Percentiles rank a stretch among this genome's conserved stretches.
Conservation (phyloP, 2,888 invertebrate genomes). For the Leptinotarsa haldemani region DNA sequence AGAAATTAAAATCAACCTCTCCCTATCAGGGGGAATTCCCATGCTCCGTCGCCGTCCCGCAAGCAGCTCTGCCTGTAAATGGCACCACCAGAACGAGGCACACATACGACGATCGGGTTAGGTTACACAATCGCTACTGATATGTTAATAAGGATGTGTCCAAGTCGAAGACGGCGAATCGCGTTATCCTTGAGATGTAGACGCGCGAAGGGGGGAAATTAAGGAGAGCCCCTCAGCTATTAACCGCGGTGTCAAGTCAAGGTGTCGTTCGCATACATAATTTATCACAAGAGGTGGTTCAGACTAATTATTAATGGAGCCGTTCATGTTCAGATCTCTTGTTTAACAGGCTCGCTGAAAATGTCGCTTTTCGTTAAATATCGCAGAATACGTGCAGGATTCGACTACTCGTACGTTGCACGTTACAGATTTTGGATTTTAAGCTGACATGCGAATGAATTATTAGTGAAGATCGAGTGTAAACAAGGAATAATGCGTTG, state of each 20-base stretch:
- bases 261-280: conserved; percentile 60
- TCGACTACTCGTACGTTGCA: conserved; percentile 5
- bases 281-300: conserved; percentile 57
- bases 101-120: conserved; percentile 17
- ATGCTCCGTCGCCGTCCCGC: neutral
- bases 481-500: conserved; percentile 16
- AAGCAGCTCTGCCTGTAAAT: conserved; percentile 37
- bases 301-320: conserved; percentile 56
- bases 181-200: conserved; percentile 54
- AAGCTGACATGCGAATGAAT: conserved; percentile 35
- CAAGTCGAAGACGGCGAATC: conserved; percentile 45
- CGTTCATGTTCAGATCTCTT: conserved; percentile 52
- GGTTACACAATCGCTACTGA: conserved; percentile 51
- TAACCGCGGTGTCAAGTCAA: conserved; percentile 60
- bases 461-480: conserved; percentile 27
- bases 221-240: conserved; percentile 50
- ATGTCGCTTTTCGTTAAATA: conserved; percentile 42
- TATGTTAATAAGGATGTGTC: conserved; percentile 58
- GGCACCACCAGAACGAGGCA: conserved; percentile 34
- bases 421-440: conserved; percentile 32
- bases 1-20: too few species aligned
- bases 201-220: conserved; percentile 24
- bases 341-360: conserved; percentile 49
- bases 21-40: neutral
- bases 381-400: conserved; percentile 12